phyloP scores from a whole-genome alignment of 1,140 invertebrate genomes.

The Sesamia nonagrioides region DNA sequence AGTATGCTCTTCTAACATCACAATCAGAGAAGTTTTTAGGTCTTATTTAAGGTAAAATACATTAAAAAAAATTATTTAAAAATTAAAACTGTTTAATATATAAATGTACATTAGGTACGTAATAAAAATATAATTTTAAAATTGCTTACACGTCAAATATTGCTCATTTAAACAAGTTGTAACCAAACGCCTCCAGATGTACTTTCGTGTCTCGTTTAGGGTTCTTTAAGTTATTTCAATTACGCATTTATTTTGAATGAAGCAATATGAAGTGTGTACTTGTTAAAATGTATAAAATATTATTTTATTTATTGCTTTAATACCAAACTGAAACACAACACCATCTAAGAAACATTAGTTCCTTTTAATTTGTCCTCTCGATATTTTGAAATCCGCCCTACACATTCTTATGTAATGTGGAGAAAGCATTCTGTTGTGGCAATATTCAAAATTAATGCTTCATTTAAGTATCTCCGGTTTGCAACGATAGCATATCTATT shows the following conservation, averaged over 20 bases:
- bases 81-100: conserved; percentile 27
- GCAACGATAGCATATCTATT: neutral
- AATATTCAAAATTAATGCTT: neutral
- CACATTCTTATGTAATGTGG: no score
- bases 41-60: neutral
- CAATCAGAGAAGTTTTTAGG: no score
- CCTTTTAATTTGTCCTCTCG: no score
- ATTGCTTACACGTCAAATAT: conserved; percentile 47
- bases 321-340: no score
- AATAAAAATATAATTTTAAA: conserved; percentile 45
- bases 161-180: conserved; percentile 40
- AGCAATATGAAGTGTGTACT: conserved; percentile 34
- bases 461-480: neutral
- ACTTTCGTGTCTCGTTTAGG: no score
- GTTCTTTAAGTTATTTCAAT: no score
- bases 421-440: neutral
- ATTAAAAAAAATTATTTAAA: neutral
- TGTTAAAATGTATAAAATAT: neutral
- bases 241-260: conserved; percentile 2
- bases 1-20: no score
- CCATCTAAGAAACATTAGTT: no score
- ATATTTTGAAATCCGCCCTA: neutral
- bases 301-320: neutral
- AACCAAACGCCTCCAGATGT: no score
- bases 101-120: conserved; percentile 42